Evolutionary conservation across 2,888 invertebrate species (phyloP), one percentile per base, ranked within the genome.

Genomic region (Zaprionus bogoriensis): DNA sequence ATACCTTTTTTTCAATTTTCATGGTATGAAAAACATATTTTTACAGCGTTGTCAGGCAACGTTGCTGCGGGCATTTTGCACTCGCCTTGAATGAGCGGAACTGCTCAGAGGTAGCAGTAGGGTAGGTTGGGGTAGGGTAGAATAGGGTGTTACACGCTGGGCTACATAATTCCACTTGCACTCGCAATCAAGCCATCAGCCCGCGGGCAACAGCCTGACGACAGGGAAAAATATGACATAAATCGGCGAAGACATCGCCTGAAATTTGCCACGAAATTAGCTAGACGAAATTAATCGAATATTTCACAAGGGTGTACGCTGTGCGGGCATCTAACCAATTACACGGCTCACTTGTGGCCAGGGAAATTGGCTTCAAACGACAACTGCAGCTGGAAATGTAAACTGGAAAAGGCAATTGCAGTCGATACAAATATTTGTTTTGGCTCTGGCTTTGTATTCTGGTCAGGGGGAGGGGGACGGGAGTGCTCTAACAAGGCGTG

Each of bases 151-250:
- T 12, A 30, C 30, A 12, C 12, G 30, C 30, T 30, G 30, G n/a
- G n/a, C 3, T 32, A 70, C 73, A 74, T 77, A 80, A 68, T 81
- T 79, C 65, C 71, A 74, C 83, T 67, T 66, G 67, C 67, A 66
- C 67, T 73, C 80, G 66, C 74, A 86, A 82, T 82, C 83, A 82
- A 83, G 81, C 77, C 68, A 72, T 85, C 66, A 67, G 63, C 50
- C 83, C 45, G 59, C 63, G 63, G 85, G 85, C 80, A 66, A 61
- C 74, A 68, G 62, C 67, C 67, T n/a, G n/a, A n/a, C n/a, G n/a
- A n/a, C 65, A 62, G 57, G n/a, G 20, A n/a, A 41, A 2, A 27
- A 62, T 76, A 60, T 61, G 68, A 63, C 77, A 70, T 74, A 65
- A 78, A 75, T 75, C 67, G 67, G 66, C 19, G 41, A 47, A 14